Evolutionary conservation across 1,140 invertebrate species (phyloP), one percentile per base, ranked within the genome.

Genomic region (Zaprionus gabonicus): DNA sequence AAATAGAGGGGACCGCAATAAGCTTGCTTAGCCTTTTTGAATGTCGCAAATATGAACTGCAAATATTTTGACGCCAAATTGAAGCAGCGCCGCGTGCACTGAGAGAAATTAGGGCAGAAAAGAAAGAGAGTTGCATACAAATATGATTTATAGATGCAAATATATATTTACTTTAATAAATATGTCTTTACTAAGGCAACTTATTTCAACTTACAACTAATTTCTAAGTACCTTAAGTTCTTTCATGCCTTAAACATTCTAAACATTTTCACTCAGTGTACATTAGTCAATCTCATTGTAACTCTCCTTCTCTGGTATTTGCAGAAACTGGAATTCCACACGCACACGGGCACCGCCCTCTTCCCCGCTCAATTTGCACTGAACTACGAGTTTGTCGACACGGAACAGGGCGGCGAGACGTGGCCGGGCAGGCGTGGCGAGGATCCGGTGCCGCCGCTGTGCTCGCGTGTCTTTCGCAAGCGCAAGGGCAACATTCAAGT

Each of bases 341-440:
- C 94, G 66, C 90, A 95, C 85, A 93, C 94, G 65, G 95, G 95
- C 25, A 96, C 95, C 9, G 95, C 95, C 23, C 93, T 96, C 4
- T 95, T 95, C 81, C 95, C 95, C 7, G 94, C 95, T 2, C 93
- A 94, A 27, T 96, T 96, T 82, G 93, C 94, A 36, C 84, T 96
- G 36, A 95, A 96, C 64, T 98, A 98, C 91, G 97, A 98, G 91
- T 98, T 98, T 80, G 95, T 98, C 2, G 96, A 97, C 85, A 97
- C 96, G 0, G 93, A 95, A 51, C 94, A 97, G 67, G 95, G 95
- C 20, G 96, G 96, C 2, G 95, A 96, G 59, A 92, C 93, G 0
- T 96, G 95, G 95, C 70, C 93, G 28, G 94, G 94, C 0, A 93
- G 93, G 31, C 93, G 94, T 1, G 96, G 96, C 3, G 93, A 94